phyloP scores from a whole-genome alignment of 1,140 invertebrate genomes.

The Atopsyche davidsoni region DNA sequence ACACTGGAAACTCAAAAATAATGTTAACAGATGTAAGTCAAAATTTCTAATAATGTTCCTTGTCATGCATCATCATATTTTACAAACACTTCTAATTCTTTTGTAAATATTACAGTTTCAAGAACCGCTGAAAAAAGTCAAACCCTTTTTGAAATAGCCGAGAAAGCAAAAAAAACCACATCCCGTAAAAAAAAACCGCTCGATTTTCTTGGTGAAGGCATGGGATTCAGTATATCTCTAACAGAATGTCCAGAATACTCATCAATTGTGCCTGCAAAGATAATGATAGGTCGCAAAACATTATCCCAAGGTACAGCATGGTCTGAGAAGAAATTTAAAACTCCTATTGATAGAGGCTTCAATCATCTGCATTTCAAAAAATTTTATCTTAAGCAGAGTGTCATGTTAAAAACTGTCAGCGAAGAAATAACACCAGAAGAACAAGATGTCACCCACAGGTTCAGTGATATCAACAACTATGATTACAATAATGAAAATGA shows the following conservation, averaged over 20 bases:
- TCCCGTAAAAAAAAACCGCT: conserved; percentile 35
- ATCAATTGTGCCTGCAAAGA: conserved; percentile 37
- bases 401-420: conserved; percentile 10
- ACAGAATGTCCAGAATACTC: conserved; percentile 36
- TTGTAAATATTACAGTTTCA: conserved; percentile 34
- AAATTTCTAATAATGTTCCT: conserved; percentile 16
- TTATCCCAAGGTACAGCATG: conserved; percentile 42
- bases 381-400: conserved; percentile 21
- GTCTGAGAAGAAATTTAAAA: conserved; percentile 44
- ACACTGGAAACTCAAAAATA: conserved; percentile 64
- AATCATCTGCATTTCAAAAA: conserved; percentile 24
- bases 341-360: conserved; percentile 40
- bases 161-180: conserved; percentile 14
- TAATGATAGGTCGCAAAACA: conserved; percentile 44
- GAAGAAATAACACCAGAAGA: conserved; percentile 17
- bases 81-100: conserved; percentile 4
- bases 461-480: conserved; percentile 39
- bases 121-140: conserved; percentile 38
- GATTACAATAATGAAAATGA: conserved; percentile 52
- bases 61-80: conserved; percentile 11
- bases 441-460: conserved; percentile 25
- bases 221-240: conserved; percentile 35
- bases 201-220: conserved; percentile 38
- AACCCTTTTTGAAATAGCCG: conserved; percentile 29
- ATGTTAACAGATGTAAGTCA: conserved; percentile 40